Conservation (phyloP, 2,888 invertebrate species). For the Platycheirus albimanus region DNA sequence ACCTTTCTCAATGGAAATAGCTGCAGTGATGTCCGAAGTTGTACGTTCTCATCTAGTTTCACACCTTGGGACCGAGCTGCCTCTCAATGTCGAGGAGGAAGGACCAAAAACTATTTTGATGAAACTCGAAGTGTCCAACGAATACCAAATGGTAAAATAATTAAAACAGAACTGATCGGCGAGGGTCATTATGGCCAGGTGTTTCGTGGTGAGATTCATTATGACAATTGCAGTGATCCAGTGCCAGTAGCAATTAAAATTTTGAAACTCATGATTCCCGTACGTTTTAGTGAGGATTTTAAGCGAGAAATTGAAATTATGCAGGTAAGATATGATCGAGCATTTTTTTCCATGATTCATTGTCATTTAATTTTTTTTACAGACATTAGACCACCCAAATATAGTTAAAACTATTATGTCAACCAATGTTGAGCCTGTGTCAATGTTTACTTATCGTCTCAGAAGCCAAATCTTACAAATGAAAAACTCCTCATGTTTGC, state of each 20-base stretch:
- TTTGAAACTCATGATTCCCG: constrained; percentile 82
- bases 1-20: constrained; percentile 68
- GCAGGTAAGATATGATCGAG: constrained; percentile 85
- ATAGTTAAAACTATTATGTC: constrained; percentile 94
- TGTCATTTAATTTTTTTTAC: too few relatives aligned
- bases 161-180: constrained; percentile 79
- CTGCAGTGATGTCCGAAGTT: constrained; percentile 62
- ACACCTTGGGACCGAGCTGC: constrained; percentile 3
- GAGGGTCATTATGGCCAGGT: constrained; percentile 95
- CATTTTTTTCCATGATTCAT: not conserved
- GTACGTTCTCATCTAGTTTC: constrained; percentile 59
- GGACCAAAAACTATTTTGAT: constrained; percentile 67
- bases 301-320: constrained; percentile 93
- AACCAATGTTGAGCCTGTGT: constrained; percentile 89
- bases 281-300: constrained; percentile 86
- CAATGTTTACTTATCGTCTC: constrained; percentile 90
- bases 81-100: constrained; percentile 2
- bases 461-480: constrained; percentile 87
- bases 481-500: constrained; percentile 89
- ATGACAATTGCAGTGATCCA: constrained; percentile 74
- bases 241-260: constrained; percentile 88
- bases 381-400: constrained; percentile 92
- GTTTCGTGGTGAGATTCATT: constrained; percentile 85
- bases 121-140: constrained; percentile 77
- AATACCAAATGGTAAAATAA: constrained; percentile 78